phyloP scores from a whole-genome alignment of 35 echinoderm and acorn worm species.

The Stichopus chloronotus region DNA sequence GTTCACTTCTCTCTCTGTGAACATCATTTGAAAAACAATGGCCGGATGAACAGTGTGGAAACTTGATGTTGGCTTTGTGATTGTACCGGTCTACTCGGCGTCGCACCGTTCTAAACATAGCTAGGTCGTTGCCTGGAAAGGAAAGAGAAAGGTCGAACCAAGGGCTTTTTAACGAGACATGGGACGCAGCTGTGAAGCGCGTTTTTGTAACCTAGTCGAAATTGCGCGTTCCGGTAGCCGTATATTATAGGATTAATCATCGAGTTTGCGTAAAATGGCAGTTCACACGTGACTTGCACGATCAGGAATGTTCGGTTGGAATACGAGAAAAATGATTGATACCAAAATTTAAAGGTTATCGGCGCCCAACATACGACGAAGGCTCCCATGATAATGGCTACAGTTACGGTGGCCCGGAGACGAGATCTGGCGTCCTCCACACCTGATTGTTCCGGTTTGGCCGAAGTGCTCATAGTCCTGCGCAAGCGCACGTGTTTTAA shows the following conservation, averaged over 20 bases:
- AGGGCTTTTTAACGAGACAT: constrained; percentile 3
- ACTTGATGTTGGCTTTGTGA: too few species aligned
- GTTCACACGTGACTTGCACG: constrained; percentile 34
- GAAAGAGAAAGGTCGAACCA: not conserved
- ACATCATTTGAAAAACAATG: too few species aligned
- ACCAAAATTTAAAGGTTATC: constrained; percentile 40
- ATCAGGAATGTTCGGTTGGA: not conserved
- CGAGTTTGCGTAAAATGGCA: constrained; percentile 49
- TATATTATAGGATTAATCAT: constrained; percentile 57
- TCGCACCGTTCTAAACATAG: not conserved
- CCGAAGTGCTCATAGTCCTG: constrained; percentile 19
- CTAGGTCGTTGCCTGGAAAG: not conserved
- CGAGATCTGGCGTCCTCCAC: constrained; percentile 32
- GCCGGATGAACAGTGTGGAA: too few species aligned
- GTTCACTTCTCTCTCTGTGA: too few species aligned
- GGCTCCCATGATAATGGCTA: constrained; percentile 37
- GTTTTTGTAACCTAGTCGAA: constrained; percentile 15
- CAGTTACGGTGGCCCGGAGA: constrained; percentile 40
- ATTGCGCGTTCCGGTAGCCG: constrained; percentile 45
- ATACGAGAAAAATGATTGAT: constrained; percentile 10
- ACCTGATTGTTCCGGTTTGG: not conserved
- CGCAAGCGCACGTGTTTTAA: constrained; percentile 28
- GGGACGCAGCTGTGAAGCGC: constrained; percentile 23
- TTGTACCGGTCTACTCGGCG: not conserved
- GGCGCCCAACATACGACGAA: constrained; percentile 39